A percentile compares a stretch with the other conserved stretches of the same genome.
Evolutionary conservation across 2,113 vertebrate genomes (phyloP).

Genomic region (Scomber japonicus): DNA sequence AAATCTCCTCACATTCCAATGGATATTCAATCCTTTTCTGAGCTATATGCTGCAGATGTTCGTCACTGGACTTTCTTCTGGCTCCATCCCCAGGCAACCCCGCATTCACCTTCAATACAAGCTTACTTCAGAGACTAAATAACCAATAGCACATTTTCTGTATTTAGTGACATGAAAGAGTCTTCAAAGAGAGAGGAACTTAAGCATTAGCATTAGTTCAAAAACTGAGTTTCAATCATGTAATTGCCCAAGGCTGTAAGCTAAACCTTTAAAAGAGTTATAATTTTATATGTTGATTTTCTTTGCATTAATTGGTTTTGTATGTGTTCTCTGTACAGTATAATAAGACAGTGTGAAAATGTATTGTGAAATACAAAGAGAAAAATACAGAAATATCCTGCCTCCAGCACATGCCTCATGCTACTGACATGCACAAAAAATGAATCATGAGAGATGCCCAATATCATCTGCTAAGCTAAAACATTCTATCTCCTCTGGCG

Average conservation of each 20-base stretch:
- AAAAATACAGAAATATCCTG: conserved; percentile 5
- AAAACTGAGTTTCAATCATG: conserved; percentile 52
- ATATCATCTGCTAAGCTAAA: conserved; percentile 1
- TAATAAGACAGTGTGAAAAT: conserved; percentile 19
- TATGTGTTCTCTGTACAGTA: background rate
- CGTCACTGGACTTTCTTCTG: conserved; percentile 41
- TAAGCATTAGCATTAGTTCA: conserved; percentile 57
- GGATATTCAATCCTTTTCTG: conserved; percentile 47
- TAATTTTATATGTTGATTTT: conserved; percentile 58
- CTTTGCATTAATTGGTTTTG: conserved; percentile 17
- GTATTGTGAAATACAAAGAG: conserved; percentile 11
- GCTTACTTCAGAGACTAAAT: conserved; percentile 56
- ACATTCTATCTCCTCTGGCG: background rate
- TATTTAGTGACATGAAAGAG: conserved; percentile 70
- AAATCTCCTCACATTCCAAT: conserved; percentile 42
- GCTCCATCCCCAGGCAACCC: conserved; percentile 42
- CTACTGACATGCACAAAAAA: conserved; percentile 18
- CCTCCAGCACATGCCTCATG: conserved; percentile 1
- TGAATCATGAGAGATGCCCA: conserved; percentile 37
- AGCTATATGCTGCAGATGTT: conserved; percentile 28
- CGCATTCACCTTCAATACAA: conserved; percentile 52
- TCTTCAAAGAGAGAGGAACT: conserved; percentile 66
- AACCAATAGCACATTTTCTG: conserved; percentile 58
- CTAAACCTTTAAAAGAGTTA: conserved; percentile 47
- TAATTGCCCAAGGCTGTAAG: conserved; percentile 54